Evolutionary conservation across 2,113 vertebrate genomes (phyloP), one percentile per base, ranked within the genome.

Genomic region (Daboia siamensis): DNA sequence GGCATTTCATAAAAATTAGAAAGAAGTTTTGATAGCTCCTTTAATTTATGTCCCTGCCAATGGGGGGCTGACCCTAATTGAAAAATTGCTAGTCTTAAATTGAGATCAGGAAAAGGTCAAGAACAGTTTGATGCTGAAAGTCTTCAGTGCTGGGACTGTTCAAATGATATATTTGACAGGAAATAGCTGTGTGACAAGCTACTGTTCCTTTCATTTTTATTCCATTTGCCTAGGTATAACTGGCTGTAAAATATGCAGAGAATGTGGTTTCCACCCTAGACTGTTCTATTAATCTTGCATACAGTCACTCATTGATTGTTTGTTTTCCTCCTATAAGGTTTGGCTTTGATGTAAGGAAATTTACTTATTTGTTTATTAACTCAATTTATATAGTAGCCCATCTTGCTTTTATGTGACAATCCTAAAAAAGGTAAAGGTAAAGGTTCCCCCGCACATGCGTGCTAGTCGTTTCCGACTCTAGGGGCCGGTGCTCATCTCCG

Each of bases 81-180:
- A 74, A 93, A 61, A 84, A 51, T 69, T 74, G 88, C 20, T 11
- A 39, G 44, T 55, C 90, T 91, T 87, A 91, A 88, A 92, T 52
- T 85, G 51, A 64, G 39, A 90, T 29, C 86, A 92, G 55, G 56
- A 55, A 23, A 93, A 91, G 90, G 56, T 93, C 80, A 85, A 91
- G 61, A 89, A n/a, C 89, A 84, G n/a, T n/a, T 55, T 92, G 23
- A 74, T 52, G 80, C 86, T 59, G 89, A 90, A 26, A 33, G 59
- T 7, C 57, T 93, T 64, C 39, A 69, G 33, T 64, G 55, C 13
- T 59, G 0, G 2, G 46, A 87, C n/a, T 69, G 87, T 57, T 84
- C 61, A 84, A 69, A 46, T 8, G 44, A 51, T 80, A 33, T 24
- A 87, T 80, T 44, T 39, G 8, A 59, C 85, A 93, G 52, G 7